Evolutionary conservation across 2,888 invertebrate species (phyloP).

Genomic region (Dolichomitus sp.): DNA sequence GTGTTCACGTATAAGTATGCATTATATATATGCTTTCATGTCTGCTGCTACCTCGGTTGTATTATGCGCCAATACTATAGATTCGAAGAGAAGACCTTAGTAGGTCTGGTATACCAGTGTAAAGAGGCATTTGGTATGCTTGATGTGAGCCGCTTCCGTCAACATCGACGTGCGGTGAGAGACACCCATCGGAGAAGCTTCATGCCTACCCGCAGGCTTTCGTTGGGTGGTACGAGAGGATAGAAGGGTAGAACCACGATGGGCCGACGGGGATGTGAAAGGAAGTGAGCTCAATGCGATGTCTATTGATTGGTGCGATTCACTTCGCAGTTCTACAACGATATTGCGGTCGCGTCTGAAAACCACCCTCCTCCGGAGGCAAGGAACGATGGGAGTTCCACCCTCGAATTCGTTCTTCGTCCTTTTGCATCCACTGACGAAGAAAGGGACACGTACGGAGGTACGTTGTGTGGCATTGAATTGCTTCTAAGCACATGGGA

Average conservation of each 20-base stretch:
- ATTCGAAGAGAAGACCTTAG: conserved; percentile 15
- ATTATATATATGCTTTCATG: background rate
- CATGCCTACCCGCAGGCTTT: background rate
- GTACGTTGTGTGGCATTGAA: conserved; percentile 26
- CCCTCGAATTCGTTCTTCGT: conserved; percentile 26
- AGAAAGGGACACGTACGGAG: conserved; percentile 31
- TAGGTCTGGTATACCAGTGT: conserved; percentile 40
- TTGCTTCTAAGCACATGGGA: conserved; percentile 28
- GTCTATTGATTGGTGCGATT: conserved; percentile 10
- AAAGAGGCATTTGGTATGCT: conserved; percentile 63
- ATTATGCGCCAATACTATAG: conserved; percentile 25
- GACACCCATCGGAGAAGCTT: conserved; percentile 37
- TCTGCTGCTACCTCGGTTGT: background rate
- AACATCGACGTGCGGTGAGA: conserved; percentile 53
- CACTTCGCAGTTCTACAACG: conserved; percentile 18
- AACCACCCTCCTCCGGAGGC: conserved; percentile 28
- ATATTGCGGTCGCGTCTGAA: conserved; percentile 50
- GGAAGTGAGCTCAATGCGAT: conserved; percentile 40
- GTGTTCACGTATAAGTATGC: background rate
- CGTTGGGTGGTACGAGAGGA: conserved; percentile 8
- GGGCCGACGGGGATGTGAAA: conserved; percentile 16
- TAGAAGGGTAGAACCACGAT: conserved; percentile 32
- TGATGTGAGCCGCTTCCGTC: conserved; percentile 54
- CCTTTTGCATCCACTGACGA: conserved; percentile 28
- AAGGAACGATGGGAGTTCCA: conserved; percentile 26